Base-by-base conservation (phyloP, 2,113 vertebrate genomes). In the Carettochelys insculpta region DNA sequence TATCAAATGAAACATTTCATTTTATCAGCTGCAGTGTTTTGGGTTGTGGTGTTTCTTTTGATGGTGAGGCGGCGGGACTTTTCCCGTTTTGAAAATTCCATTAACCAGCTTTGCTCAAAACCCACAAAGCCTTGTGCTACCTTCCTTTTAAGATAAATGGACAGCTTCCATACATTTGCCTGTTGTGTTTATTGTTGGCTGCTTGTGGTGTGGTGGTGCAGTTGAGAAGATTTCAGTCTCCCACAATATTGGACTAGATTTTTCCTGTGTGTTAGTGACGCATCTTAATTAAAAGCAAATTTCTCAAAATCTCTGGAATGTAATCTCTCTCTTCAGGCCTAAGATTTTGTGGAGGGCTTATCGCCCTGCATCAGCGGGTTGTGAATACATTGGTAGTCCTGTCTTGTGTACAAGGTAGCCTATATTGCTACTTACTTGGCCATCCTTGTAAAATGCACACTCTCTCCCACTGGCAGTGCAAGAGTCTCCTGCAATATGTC, bases 201-300 rank as follows among this genome's bases (percentile, higher is more conserved):
- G 94, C 76, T 88, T 93, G 92, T 89, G 78, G 54, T 20, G 12
- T 71, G 88, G 77, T 20, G 89, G 90, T 94, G 90, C 90, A 24
- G 61, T 56, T 45, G 83, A 94, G 92, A 92, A 38, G 95, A 94
- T 95, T 82, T 84, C 54, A 86, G n/a, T 48, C 12, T 82, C 61
- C 34, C 86, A 31, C 0, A 68, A 79, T 56, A 78, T 76, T 93
- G 71, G 51, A 93, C 82, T 34, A 27, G 31, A 61, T 61, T 61
- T 92, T 94, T 93, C 43, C 68, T 0, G 0, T n/a, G n/a, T n/a
- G n/a, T n/a, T n/a, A n/a, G n/a, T n/a, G n/a, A 75, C 71, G 45
- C 83, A 73, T 45, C 80, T 90, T 80, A 79, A 77, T 90, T 93
- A 68, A 38, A 65, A 65, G 8, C 65, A 48, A 52, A 47, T 89